Conservation (phyloP, 2,888 invertebrate genomes). For the Phoenoteleia sp. region DNA sequence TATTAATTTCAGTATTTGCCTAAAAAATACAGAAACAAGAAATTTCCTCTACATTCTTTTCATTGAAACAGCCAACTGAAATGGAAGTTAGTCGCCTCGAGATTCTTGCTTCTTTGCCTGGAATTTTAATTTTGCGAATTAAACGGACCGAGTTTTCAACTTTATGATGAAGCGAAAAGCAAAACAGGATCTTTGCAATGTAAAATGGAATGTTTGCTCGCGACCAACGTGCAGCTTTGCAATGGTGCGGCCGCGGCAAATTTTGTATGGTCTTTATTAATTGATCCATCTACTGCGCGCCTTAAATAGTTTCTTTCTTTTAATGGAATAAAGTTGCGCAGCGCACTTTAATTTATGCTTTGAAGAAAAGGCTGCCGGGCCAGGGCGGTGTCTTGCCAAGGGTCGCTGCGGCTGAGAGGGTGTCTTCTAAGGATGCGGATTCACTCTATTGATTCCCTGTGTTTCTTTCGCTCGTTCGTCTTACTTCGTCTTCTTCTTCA, state of each 20-base stretch:
- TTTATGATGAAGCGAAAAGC: constrained; percentile 58
- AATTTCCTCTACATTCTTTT: constrained; percentile 52
- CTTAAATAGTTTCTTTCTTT: constrained; percentile 42
- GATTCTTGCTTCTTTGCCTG: constrained; percentile 51
- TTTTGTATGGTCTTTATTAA: constrained; percentile 22
- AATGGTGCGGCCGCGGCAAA: not conserved
- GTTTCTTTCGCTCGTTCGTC: constrained; percentile 51
- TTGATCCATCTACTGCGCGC: constrained; percentile 35
- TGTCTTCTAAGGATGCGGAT: constrained; percentile 68
- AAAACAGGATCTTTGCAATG: constrained; percentile 46
- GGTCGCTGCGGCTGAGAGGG: constrained; percentile 57
- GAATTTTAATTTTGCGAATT: constrained; percentile 68
- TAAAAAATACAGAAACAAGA: constrained; percentile 52
- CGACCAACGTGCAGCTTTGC: no score
- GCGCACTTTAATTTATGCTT: constrained; percentile 62
- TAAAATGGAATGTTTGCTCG: constrained; percentile 50
- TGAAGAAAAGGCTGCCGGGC: constrained; percentile 25
- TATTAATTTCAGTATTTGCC: constrained; percentile 51
- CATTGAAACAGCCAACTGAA: constrained; percentile 39
- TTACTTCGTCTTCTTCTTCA: constrained; percentile 52
- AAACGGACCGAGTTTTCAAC: constrained; percentile 63
- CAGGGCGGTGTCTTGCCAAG: constrained; percentile 30
- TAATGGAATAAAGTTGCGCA: constrained; percentile 51
- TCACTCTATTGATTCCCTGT: constrained; percentile 73
- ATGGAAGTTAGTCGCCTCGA: constrained; percentile 49